These are phyloP conservation scores for Dorcus parallelipipedus DNA, from an alignment of 2,888 invertebrate genomes.

Conservation along the genomic window DNA sequence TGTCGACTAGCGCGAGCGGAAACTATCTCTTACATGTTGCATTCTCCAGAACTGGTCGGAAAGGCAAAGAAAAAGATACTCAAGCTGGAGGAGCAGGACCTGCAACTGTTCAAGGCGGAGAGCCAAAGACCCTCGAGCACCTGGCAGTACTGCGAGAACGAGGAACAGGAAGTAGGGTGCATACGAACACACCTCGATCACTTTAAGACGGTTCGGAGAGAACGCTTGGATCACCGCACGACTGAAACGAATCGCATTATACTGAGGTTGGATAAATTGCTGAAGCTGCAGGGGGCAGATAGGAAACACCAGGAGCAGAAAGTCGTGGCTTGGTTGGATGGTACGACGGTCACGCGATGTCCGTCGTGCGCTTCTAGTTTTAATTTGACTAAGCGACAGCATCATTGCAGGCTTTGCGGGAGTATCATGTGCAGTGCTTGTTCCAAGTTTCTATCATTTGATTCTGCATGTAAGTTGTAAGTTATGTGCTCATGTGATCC, in stretches of 20 bases:
- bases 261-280: conserved; percentile 87
- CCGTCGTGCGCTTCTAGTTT: conserved; percentile 89
- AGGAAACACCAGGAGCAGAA: conserved; percentile 72
- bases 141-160: conserved; percentile 49
- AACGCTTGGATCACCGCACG: conserved; percentile 80
- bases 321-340: conserved; percentile 91
- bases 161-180: conserved; percentile 65
- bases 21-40: neutral
- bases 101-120: conserved; percentile 57
- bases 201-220: conserved; percentile 66
- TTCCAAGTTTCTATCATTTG: conserved; percentile 77
- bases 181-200: conserved; percentile 67
- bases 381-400: conserved; percentile 82
- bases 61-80: conserved; percentile 87
- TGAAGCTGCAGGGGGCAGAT: conserved; percentile 69
- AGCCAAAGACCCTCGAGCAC: neutral
- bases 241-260: conserved; percentile 94
- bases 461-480: conserved; percentile 67
- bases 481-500: neutral
- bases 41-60: conserved; percentile 62
- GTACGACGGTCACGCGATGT: conserved; percentile 83
- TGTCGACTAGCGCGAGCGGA: neutral
- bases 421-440: conserved; percentile 91
- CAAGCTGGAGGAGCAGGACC: conserved; percentile 69
- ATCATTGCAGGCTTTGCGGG: conserved; percentile 95